Evolutionary conservation across 2,888 invertebrate species (phyloP).

Genomic region (Koerneria pararmatus): DNA sequence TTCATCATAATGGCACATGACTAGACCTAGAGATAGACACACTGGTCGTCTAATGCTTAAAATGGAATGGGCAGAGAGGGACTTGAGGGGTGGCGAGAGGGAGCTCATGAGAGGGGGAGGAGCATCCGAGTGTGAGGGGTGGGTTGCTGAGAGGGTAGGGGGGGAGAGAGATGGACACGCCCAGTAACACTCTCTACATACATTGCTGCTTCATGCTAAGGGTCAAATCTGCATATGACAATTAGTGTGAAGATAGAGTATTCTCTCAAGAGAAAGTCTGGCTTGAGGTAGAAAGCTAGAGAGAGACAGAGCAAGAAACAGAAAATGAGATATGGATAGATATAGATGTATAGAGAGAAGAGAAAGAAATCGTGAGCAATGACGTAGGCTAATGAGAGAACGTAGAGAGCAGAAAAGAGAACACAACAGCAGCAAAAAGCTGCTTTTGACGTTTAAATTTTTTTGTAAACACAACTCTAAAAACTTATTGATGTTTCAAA

Average conservation of each 20-base stretch:
- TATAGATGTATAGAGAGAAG: background rate
- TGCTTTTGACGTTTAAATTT: too few relatives aligned
- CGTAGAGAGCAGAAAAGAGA: background rate
- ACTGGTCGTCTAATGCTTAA: too few relatives aligned
- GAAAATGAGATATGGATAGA: background rate
- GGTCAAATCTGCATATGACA: constrained; percentile 22
- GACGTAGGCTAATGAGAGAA: constrained; percentile 5
- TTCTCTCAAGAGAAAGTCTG: too few relatives aligned
- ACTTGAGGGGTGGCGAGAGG: background rate
- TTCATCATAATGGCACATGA: too few relatives aligned
- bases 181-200: constrained; percentile 7
- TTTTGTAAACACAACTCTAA: too few relatives aligned
- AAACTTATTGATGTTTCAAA: too few relatives aligned
- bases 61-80: background rate
- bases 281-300: too few relatives aligned
- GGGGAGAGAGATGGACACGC: background rate
- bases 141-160: too few relatives aligned
- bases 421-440: background rate
- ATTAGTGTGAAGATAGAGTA: too few relatives aligned
- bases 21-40: too few relatives aligned
- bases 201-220: constrained; percentile 2
- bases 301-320: too few relatives aligned
- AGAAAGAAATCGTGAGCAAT: background rate
- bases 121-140: background rate
- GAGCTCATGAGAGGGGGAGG: constrained; percentile 4